A percentile compares a stretch with the other conserved stretches of the same genome.
Conservation (phyloP, 2,113 vertebrate genomes). For the Tragelaphus buxtoni region DNA sequence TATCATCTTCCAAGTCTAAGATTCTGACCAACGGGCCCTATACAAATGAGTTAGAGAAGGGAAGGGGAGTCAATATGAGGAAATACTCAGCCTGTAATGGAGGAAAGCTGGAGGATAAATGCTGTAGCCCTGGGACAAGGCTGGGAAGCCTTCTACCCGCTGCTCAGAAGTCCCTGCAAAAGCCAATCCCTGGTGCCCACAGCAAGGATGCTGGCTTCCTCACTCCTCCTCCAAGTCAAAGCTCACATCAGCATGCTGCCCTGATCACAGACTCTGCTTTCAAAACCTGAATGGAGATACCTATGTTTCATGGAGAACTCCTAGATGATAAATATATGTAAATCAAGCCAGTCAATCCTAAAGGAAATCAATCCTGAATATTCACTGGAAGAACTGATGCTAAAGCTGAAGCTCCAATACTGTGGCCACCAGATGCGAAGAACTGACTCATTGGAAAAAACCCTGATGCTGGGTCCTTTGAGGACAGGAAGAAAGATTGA, state of each 20-base stretch:
- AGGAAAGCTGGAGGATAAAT: background rate
- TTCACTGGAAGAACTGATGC: background rate
- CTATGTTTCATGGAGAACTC: background rate
- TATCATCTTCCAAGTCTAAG: background rate
- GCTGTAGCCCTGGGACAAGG: background rate
- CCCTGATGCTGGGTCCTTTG: background rate
- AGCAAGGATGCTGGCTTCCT: background rate
- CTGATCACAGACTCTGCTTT: background rate
- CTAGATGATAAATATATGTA: background rate
- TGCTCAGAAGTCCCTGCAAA: background rate
- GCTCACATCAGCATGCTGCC: background rate
- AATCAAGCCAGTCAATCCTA: background rate
- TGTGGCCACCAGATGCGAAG: background rate
- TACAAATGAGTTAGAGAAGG: background rate
- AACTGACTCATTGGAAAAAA: background rate
- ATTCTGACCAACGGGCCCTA: background rate
- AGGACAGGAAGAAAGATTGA: background rate
- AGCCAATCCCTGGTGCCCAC: background rate
- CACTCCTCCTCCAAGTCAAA: background rate
- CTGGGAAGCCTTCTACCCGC: background rate
- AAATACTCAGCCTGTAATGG: rapidly evolving
- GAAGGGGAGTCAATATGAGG: rapidly evolving
- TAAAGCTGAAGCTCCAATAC: background rate
- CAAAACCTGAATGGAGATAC: background rate
- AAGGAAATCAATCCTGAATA: background rate